Evolutionary conservation across 2,797 vertebrate species (phyloP), one percentile per base, ranked within the genome.

Genomic region (Hoplostethus mediterraneus): DNA sequence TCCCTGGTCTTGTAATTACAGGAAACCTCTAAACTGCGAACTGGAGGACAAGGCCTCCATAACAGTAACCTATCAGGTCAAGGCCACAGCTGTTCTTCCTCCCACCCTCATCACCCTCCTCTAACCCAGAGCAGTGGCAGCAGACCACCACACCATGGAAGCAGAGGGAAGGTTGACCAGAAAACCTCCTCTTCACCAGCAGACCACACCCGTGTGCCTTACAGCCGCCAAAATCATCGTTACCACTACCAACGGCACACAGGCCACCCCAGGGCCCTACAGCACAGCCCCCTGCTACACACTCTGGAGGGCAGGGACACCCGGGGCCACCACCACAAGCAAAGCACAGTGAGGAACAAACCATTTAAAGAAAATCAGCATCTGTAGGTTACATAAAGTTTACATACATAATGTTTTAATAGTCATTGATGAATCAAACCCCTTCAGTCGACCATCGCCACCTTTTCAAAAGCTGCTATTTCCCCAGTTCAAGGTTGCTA

Each of bases 131-230:
- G 65, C 49, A 74, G 81, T 54, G 53, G 63, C 77, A 75, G 82
- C 84, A 89, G 89, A 77, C 75, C 84, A 45, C 78, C 63, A 2
- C 82, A 87, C 63, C 87, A 82, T 31, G 92, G 86, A 81, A 81
- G 80, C 80, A 92, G 89, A 81, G 92, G 85, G 81, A 93, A 85
- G 80, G 86, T 90, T 52, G 89, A 93, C 57, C 88, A 81, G 55
- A 94, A 93, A 89, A 90, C 85, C 82, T 86, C 90, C 79, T 93
- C 94, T 89, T 95, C 95, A 97, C 96, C 96, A 97, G 96, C 96
- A 96, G 95, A 96, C 93, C 94, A 95, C 92, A 94, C 95, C 91
- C 94, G 95, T 92, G 96, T 98, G 97, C 96, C 97, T 97, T 98
- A 97, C 88, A 95, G 93, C 94, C 93, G 94, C 82, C 94, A 94